Base-by-base conservation (phyloP, 2,888 invertebrate species). In the Therioaphis trifolii region DNA sequence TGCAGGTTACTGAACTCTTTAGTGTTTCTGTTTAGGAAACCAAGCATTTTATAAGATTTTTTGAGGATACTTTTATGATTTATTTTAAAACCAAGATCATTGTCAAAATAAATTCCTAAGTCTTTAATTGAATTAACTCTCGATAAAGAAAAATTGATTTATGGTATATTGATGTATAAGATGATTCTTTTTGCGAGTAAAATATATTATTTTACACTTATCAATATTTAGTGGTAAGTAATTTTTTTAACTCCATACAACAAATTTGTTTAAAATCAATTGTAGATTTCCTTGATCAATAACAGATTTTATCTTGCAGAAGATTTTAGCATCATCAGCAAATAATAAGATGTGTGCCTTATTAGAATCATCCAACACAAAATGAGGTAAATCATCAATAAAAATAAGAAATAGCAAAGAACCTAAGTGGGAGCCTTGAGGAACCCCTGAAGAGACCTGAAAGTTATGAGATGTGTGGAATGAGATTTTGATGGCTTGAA, bases 341-440 rank as follows among this genome's bases (percentile, higher is more conserved):
- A n/a, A n/a, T n/a, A n/a, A n/a, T n/a, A n/a, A n/a, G n/a, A n/a
- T n/a, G n/a, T n/a, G n/a, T n/a, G n/a, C n/a, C n/a, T n/a, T n/a
- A n/a, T n/a, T n/a, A n/a, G n/a, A n/a, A n/a, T n/a, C n/a, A n/a
- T n/a, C n/a, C n/a, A n/a, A n/a, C n/a, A n/a, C n/a, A n/a, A n/a
- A n/a, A n/a, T n/a, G n/a, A n/a, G n/a, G n/a, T n/a, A n/a, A n/a
- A n/a, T n/a, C n/a, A n/a, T n/a, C n/a, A n/a, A n/a, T n/a, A n/a
- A n/a, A n/a, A n/a, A n/a, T n/a, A n/a, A n/a, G n/a, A 79, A 86
- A 85, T n/a, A 86, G 71, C n/a, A 86, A n/a, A n/a, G 86, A 86
- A 11, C 86, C 85, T 9, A 86, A 72, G 49, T 85, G 85, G 24
- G 85, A 84, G 12, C 86, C 86, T 74, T 86, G 86, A 27, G 85